Base-by-base conservation (phyloP, 1,140 invertebrate genomes). In the Drepana arcuata region DNA sequence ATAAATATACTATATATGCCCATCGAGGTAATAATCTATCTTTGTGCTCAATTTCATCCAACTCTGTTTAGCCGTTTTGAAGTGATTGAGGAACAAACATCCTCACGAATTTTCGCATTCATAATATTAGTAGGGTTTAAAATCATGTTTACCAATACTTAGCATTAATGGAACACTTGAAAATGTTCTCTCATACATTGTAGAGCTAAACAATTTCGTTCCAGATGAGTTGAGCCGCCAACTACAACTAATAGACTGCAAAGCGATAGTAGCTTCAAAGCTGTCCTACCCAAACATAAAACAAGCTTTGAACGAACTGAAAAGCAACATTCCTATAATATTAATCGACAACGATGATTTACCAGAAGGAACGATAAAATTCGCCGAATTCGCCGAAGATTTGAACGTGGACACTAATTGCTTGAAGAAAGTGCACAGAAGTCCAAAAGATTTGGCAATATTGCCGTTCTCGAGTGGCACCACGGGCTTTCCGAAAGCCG, bases 401-500 rank as follows among this genome's bases (percentile, higher is more conserved):
- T 46, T 68, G 15, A 50, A 41, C n/a, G 63, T 85, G 2, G 80
- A 88, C 14, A 81, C 82, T 5, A 66, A 69, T 30, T 80, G 75
- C 49, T 56, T 85, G 35, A 84, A 78, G 50, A 45, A 57, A n/a
- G 67, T 78, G 9, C 56, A 73, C 24, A 55, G 82, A 15, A 65
- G 53, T 46, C 31, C 63, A 2, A 65, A 87, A 12, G 87, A 89
- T 50, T 58, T 86, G 2, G 81, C 85, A 2, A 62, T 90, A 28
- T 48, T 91, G 41, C 88, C 88, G 1, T 91, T 87, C 57, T 91
- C 94, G 0, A 95, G 93, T 68, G 95, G 95, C 7, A 96, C 95
- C 5, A 96, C 94, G 15, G 94, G 95, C 13, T 77, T 92, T 31
- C 93, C 95, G 3, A 97, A 97, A 85, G 94, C 92, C 12, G 94